A percentile compares a stretch with the other conserved stretches of the same genome.
phyloP scores from a whole-genome alignment of 2,113 vertebrate species.

The Scomber colias region DNA sequence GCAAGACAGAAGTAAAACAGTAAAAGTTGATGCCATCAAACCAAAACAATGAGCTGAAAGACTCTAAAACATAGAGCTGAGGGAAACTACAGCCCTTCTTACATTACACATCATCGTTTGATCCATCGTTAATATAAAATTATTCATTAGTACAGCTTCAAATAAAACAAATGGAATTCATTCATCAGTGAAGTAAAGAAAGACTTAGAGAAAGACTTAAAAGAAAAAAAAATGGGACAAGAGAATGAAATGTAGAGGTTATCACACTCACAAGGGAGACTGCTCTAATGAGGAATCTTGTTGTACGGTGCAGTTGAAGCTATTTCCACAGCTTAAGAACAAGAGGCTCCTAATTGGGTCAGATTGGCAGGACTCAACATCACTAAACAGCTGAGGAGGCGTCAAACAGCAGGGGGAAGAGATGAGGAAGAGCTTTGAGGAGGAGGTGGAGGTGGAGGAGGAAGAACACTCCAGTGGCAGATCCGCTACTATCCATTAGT shows the following conservation, averaged over 20 bases:
- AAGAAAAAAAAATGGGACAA: constrained; percentile 50
- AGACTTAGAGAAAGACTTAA: background rate
- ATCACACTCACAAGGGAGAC: constrained; percentile 56
- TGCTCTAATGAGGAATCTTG: constrained; percentile 71
- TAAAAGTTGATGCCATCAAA: too few species aligned
- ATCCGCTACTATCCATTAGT: background rate
- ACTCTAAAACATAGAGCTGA: too few species aligned
- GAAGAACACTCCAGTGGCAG: constrained; percentile 1
- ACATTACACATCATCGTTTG: too few species aligned
- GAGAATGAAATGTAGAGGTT: constrained; percentile 33
- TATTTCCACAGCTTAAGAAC: constrained; percentile 64
- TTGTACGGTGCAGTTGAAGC: constrained; percentile 61
- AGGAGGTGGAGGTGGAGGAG: background rate
- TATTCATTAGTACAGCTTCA: too few species aligned
- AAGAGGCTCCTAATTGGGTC: constrained; percentile 74
- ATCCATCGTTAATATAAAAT: too few species aligned
- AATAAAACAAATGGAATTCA: background rate
- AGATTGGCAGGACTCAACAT: constrained; percentile 59
- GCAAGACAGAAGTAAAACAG: too few species aligned
- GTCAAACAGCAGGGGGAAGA: constrained; percentile 14
- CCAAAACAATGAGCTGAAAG: too few species aligned
- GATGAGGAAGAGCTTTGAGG: constrained; percentile 13
- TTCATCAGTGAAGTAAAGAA: background rate
- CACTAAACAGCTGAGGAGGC: constrained; percentile 56
- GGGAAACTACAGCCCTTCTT: too few species aligned